These are phyloP conservation scores for Myoxocephalus aenaeus DNA, from an alignment of 2,797 vertebrate genomes.

Conservation along the genomic window DNA sequence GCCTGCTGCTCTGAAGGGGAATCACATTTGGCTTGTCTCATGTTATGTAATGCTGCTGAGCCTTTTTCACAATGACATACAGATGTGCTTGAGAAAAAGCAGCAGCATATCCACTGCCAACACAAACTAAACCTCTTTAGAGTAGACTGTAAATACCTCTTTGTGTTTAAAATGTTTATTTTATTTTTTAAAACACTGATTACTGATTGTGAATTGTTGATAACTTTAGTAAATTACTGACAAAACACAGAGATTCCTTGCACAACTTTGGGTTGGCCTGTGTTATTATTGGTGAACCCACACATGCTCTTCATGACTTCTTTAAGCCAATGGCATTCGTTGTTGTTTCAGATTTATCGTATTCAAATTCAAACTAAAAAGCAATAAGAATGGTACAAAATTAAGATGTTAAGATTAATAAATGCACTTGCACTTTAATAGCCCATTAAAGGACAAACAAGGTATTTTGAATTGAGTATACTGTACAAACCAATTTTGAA, in stretches of 20 bases:
- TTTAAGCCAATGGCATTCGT: background rate
- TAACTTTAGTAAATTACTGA: background rate
- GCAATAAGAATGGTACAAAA: background rate
- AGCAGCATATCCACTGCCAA: background rate
- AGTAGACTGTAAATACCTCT: background rate
- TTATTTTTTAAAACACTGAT: background rate
- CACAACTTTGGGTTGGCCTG: background rate
- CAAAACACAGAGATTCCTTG: background rate
- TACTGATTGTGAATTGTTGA: background rate
- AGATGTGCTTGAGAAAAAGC: constrained; percentile 1
- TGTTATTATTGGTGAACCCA: background rate
- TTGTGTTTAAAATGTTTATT: background rate
- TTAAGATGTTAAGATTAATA: background rate
- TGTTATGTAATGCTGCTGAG: background rate
- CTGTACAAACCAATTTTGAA: background rate
- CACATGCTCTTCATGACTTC: background rate
- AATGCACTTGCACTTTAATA: background rate
- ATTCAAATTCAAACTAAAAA: background rate
- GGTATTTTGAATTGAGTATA: background rate
- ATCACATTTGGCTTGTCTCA: background rate
- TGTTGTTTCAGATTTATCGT: background rate
- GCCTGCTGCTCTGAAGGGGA: background rate
- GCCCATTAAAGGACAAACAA: background rate
- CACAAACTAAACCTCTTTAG: background rate
- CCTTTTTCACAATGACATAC: background rate